Evolutionary conservation across 2,113 vertebrate genomes (phyloP), one percentile per base, ranked within the genome.

Genomic region (Rhabdomys dilectus): DNA sequence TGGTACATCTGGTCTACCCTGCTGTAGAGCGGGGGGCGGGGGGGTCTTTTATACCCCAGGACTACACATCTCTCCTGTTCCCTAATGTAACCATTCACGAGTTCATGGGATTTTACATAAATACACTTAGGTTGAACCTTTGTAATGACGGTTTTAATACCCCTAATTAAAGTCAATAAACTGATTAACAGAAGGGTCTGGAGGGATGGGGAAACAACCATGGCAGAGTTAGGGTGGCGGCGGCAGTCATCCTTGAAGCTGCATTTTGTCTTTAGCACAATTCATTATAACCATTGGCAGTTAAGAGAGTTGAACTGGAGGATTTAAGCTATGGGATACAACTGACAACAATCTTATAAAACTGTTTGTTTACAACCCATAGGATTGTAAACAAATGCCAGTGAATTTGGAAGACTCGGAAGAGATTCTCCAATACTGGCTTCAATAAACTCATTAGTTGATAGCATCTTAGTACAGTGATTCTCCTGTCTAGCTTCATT

Each of bases 401-500:
- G 26, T 64, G 51, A 77, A 70, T 70, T 72, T 90, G 42, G 66
- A 82, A 92, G 75, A 84, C 13, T 56, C 2, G 0, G 39, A 48
- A 88, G 42, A 96, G 29, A 22, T 34, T 53, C 19, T 77, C 81
- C 7, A 92, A 87, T 15, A 62, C 1, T 91, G 95, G 77, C 97
- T 76, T 95, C 78, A 97, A 81, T 42, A 94, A 90, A 39, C 7
- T 39, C 70, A 82, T 48, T 76, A 42, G 36, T 26, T 21, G 58
- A 51, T 0, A 72, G 19, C 31, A 4, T 76, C 11, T 45, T 60
- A 21, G 56, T 73, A 72, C 21, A 82, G 13, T 77, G 34, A 96
- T 93, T 95, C 76, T n/a, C 26, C 96, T 68, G 51, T 5, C 7
- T 0, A 77, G 73, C 95, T 92, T 93, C 86, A 84, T 73, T 42